Evolutionary conservation across 2,797 vertebrate species (phyloP).

Genomic region (Pseudochirops corinnae): DNA sequence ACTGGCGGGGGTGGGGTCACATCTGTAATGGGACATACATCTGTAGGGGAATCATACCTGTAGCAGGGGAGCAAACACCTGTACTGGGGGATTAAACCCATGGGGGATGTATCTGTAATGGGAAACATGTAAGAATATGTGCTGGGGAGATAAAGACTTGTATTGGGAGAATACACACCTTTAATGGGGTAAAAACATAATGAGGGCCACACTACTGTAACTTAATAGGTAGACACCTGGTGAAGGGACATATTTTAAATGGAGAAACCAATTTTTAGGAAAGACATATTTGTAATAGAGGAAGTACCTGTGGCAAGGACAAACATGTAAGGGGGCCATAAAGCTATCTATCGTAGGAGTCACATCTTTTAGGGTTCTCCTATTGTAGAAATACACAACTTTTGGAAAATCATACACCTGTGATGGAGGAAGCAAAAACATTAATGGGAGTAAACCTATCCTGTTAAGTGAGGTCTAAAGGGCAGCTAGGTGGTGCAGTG

Average conservation of each 20-base stretch:
- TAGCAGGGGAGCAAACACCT: neutral
- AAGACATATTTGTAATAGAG: neutral
- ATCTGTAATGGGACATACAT: neutral
- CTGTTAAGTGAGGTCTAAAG: neutral
- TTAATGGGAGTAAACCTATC: neutral
- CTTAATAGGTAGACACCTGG: neutral
- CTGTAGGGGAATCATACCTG: conserved; percentile 8
- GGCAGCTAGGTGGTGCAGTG: neutral
- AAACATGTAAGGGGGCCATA: neutral
- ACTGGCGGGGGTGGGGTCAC: neutral
- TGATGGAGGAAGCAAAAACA: neutral
- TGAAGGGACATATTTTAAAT: neutral
- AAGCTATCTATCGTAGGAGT: neutral
- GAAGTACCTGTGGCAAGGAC: neutral
- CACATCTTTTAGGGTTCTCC: neutral
- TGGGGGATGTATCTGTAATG: neutral
- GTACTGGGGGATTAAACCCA: neutral
- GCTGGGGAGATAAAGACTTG: neutral
- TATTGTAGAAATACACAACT: neutral
- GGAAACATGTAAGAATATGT: neutral
- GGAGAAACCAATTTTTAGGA: neutral
- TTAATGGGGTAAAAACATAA: neutral
- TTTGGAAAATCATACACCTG: neutral
- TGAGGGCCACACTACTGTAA: neutral
- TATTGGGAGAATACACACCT: neutral